These are phyloP conservation scores for Poeciliopsis turrubarensis DNA, from an alignment of 2,113 vertebrate species.

Conservation along the genomic window DNA sequence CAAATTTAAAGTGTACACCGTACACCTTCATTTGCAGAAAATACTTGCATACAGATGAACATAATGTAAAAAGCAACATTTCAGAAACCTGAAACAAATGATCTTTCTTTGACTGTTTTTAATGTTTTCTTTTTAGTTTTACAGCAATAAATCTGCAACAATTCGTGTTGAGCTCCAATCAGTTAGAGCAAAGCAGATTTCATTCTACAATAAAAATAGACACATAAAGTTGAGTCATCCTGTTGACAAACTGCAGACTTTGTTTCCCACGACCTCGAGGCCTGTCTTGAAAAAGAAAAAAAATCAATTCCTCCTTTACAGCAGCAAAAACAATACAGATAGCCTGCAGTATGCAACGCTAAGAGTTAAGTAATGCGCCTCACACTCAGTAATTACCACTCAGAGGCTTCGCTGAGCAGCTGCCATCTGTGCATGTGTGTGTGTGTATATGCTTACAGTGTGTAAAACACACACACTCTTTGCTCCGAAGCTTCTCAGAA, in stretches of 20 bases:
- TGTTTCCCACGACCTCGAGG: constrained; percentile 25
- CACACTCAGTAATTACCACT: constrained; percentile 80
- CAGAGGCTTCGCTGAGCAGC: constrained; percentile 75
- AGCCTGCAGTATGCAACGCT: constrained; percentile 67
- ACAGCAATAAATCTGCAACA: not conserved
- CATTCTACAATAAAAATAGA: not conserved
- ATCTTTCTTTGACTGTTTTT: not conserved
- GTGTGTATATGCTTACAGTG: constrained; percentile 37
- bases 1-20: no score
- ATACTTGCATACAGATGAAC: not conserved
- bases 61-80: not conserved
- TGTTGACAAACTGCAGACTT: constrained; percentile 1
- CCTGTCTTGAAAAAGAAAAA: constrained; percentile 57
- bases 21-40: not conserved
- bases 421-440: constrained; percentile 75
- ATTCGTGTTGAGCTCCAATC: not conserved
- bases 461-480: constrained; percentile 48
- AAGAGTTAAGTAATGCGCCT: constrained; percentile 80
- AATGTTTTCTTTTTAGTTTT: not conserved
- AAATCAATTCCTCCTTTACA: constrained; percentile 52
- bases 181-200: not conserved
- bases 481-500: constrained; percentile 63
- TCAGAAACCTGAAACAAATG: not conserved
- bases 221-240: not conserved
- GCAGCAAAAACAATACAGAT: constrained; percentile 63